Evolutionary conservation across 92 coral and sea anemone species (phyloP).

Genomic region (Epizoanthus rinbou): DNA sequence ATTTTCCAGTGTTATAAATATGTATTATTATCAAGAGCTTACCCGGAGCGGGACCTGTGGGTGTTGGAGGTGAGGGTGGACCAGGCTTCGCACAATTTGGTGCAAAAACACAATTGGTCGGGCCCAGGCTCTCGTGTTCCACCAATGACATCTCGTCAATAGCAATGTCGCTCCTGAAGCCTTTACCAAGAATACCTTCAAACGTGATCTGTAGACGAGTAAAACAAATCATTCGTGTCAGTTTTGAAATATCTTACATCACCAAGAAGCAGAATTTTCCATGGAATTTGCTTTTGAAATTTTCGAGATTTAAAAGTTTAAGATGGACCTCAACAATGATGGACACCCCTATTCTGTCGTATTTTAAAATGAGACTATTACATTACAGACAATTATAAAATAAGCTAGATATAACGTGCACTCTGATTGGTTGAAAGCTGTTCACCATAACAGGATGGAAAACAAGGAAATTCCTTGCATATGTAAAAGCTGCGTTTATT

Average conservation of each 20-base stretch:
- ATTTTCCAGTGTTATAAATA: neutral
- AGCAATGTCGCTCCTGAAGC: slow-evolving; percentile 24
- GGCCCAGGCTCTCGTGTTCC: slow-evolving; percentile 30
- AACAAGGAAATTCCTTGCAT: too few relatives aligned
- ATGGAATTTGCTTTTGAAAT: neutral
- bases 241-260: neutral
- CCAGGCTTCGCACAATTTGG: slow-evolving; percentile 13
- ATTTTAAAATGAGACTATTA: too few relatives aligned
- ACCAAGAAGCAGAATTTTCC: neutral
- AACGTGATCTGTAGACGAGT: neutral
- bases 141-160: slow-evolving; percentile 24
- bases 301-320: too few relatives aligned
- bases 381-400: too few relatives aligned
- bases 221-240: neutral
- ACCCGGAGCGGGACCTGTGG: slow-evolving; percentile 1
- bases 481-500: too few relatives aligned
- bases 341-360: too few relatives aligned
- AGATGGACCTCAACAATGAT: too few relatives aligned
- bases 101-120: slow-evolving; percentile 22
- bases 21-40: too few relatives aligned
- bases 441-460: too few relatives aligned
- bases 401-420: too few relatives aligned
- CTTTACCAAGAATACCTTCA: slow-evolving; percentile 17
- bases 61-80: neutral
- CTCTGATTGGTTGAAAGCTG: too few relatives aligned